Percentiles rank a stretch among this genome's conserved stretches.
These are phyloP conservation scores for Cantharis rustica DNA, from an alignment of 2,888 invertebrate genomes.

Conservation along the genomic window DNA sequence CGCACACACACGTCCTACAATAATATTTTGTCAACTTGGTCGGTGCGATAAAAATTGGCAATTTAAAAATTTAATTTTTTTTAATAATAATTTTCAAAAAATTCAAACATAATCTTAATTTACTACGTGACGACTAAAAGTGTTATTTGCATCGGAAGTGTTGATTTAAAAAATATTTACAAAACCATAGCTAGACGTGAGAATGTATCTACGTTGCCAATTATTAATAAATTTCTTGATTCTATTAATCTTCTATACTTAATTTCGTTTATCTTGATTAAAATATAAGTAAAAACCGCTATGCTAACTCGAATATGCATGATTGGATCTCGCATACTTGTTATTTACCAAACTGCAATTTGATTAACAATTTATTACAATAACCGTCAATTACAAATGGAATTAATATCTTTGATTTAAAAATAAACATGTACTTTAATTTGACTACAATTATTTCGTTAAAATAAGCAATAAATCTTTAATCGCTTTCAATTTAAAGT, in stretches of 20 bases:
- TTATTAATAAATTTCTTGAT: background rate
- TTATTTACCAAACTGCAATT: background rate
- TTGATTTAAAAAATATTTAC: background rate
- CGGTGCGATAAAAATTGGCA: background rate
- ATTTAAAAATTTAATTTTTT: background rate
- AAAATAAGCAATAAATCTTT: background rate
- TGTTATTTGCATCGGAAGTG: background rate
- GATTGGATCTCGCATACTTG: background rate
- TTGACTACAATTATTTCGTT: background rate
- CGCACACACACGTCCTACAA: constrained; percentile 8
- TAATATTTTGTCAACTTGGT: background rate
- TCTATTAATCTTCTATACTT: background rate
- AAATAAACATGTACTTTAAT: background rate
- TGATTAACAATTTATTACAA: background rate
- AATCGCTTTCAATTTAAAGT: background rate
- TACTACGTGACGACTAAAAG: background rate
- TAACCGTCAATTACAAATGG: background rate
- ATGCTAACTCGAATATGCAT: background rate
- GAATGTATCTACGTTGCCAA: background rate
- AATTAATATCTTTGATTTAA: background rate
- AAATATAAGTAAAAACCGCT: background rate
- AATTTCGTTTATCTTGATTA: constrained; percentile 4
- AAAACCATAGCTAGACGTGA: background rate
- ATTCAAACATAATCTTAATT: background rate
- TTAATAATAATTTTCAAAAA: background rate